Base-by-base conservation (phyloP, 2,797 vertebrate genomes). In the Muscicapa striata region DNA sequence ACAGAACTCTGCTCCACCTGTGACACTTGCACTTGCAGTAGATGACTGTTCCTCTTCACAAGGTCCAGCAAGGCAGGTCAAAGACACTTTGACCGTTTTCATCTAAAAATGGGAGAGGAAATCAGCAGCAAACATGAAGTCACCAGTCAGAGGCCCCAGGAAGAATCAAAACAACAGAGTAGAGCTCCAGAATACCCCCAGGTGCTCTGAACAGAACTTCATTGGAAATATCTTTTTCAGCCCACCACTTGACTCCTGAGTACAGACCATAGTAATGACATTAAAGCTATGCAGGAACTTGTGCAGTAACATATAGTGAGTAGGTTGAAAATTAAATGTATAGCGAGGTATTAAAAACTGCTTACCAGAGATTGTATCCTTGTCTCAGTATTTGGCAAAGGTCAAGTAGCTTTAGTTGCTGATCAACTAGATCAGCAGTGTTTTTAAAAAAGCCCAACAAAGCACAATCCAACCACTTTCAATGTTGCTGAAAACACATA, bases 1-100 rank as follows among this genome's bases (percentile, higher is more conserved):
- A 4, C 6, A 27, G 43, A 58, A 21, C 36, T 12, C 51, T 15
- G 59, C 68, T 58, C 67, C 49, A 6, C 0, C 2, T 4, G 3
- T 19, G 34, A 61, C 43, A 9, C 40, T 51, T 32, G 32, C 20
- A 1, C 43, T 51, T 38, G 51, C 17, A 2, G 55, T 29, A 61
- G 59, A 34, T 63, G 38, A 11, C 67, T 48, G 66, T 36, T 41
- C 11, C 9, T 29, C 84, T 52, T 73, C 1, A 0, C 54, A 41
- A 3, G 0, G 0, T 20, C 52, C 40, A 13, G n/a, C 64, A 2
- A 1, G 26, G 62, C 36, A 85, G 24, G 27, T 46, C 49, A 61
- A 85, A n/a, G 27, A 73, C 55, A 21, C 19, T 74, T 55, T 11
- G 20, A 9, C 24, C 15, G 1, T 29, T 84, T 74, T 67, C 38